These are phyloP conservation scores for Parnassius mnemosyne DNA, from an alignment of 2,888 invertebrate genomes.

Conservation along the genomic window DNA sequence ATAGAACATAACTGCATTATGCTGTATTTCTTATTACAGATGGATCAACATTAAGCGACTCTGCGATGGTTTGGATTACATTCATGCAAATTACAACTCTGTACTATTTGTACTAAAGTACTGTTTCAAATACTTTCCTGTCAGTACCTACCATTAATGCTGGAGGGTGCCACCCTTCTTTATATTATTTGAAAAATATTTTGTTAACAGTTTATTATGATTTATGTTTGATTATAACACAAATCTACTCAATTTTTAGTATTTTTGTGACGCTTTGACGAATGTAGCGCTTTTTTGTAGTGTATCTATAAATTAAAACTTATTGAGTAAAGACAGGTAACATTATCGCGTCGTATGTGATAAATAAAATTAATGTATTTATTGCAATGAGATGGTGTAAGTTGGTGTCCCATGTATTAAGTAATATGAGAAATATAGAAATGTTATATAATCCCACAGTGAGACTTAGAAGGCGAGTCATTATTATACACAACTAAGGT, in stretches of 20 bases:
- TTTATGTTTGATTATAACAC: conserved; percentile 66
- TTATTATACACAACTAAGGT: too few relatives aligned
- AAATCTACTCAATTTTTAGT: conserved; percentile 64
- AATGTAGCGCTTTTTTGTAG: conserved; percentile 49
- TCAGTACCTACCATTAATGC: conserved; percentile 31
- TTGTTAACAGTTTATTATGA: conserved; percentile 71
- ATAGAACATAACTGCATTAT: too few relatives aligned
- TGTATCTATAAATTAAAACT: conserved; percentile 26
- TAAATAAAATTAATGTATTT: conserved; percentile 34
- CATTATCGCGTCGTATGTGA: conserved; percentile 26
- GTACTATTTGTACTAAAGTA: conserved; percentile 44
- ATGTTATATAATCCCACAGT: conserved; percentile 14
- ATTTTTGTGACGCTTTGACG: conserved; percentile 68
- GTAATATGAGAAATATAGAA: conserved; percentile 22
- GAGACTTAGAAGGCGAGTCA: too few relatives aligned
- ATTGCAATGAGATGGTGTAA: conserved; percentile 33
- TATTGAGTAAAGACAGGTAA: conserved; percentile 22
- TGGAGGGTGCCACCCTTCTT: conserved; percentile 41
- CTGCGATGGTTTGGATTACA: conserved; percentile 38
- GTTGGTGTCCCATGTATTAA: conserved; percentile 24
- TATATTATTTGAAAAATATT: conserved; percentile 64
- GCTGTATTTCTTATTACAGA: conserved; percentile 48
- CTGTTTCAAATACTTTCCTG: conserved; percentile 28
- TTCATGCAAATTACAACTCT: conserved; percentile 46
- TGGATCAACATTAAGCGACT: conserved; percentile 72